Evolutionary conservation across 2,113 vertebrate genomes (phyloP), one percentile per base, ranked within the genome.

Genomic region (Callopanchax toddi): DNA sequence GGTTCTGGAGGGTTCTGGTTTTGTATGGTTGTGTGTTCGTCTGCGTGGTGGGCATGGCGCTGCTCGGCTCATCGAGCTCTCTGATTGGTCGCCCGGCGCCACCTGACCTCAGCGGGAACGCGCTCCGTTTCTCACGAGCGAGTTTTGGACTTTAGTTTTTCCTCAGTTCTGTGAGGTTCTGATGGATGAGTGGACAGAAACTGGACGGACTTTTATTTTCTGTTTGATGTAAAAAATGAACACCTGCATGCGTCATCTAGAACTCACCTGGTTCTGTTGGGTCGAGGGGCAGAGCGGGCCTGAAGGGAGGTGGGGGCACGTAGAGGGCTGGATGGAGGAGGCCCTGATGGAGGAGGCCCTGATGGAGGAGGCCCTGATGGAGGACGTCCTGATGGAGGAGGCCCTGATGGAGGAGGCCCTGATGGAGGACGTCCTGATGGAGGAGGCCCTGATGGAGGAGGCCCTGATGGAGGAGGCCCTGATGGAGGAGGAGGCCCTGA

Each of bases 131-230:
- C 53, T 20, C 2, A 42, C 29, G 3, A 32, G 10, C 55, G 73
- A 64, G 42, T 78, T 86, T 86, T 82, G 52, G 69, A 82, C 5
- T 92, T 89, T 89, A 94, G 84, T 91, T 94, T 94, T 94, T 96
- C 93, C 94, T 96, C 94, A 95, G 96, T 94, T 95, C 42, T 58
- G 67, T 79, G 21, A 48, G 52, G 71, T 87, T 78, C 86, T 87
- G 36, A 37, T 11, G 12, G 36, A 37, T 11, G 36, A 37, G 29
- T 8, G 90, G 88, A 15, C 60, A 90, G 87, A 92, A 92, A 92
- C 90, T 92, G 94, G 95, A 95, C 93, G 93, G 95, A 95, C 83
- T 91, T 53, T 20, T 6, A 18, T 53, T 36, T 25, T 15, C 22
- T 17, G 46, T 26, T 49, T 15, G 13, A 50, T 76, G 65, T 74